Conservation (phyloP, 2,888 invertebrate genomes). For the Hydroisotoma schaefferi region DNA sequence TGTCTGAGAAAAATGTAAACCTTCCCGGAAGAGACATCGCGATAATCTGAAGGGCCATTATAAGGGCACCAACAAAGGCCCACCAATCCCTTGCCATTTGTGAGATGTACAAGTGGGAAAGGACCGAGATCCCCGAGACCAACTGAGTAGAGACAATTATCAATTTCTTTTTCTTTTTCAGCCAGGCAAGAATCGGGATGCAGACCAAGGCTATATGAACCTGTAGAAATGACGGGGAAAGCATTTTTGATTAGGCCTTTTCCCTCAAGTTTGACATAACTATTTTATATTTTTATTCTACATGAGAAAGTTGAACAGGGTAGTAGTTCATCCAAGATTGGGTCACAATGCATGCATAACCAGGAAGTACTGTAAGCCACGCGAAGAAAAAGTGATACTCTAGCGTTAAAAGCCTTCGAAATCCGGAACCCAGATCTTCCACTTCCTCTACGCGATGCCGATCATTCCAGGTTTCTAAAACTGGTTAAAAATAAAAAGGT, state of each 20-base stretch:
- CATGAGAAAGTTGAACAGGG: conserved; percentile 3
- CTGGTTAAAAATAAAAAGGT: too few species aligned
- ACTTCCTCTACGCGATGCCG: not conserved
- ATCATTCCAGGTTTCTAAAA: not conserved
- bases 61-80: not conserved
- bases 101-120: conserved; percentile 2
- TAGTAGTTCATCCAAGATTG: conserved; percentile 11
- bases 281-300: not conserved
- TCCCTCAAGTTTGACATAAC: not conserved
- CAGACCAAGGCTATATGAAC: conserved; percentile 1
- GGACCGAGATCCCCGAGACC: not conserved
- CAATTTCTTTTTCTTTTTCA: not conserved
- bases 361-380: conserved; percentile 7
- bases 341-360: conserved; percentile 3
- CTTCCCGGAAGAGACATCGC: conserved; percentile 7
- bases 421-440: too few species aligned
- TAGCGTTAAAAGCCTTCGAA: not conserved
- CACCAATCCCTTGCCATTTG: not conserved
- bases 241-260: not conserved
- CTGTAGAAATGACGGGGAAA: not conserved
- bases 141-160: conserved; percentile 6
- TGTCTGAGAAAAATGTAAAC: conserved; percentile 5
- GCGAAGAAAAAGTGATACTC: conserved; percentile 12
- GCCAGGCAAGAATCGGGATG: conserved; percentile 7
- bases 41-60: conserved; percentile 1